Evolutionary conservation across 1,140 invertebrate species (phyloP).

Genomic region (Drosophila yakuba): DNA sequence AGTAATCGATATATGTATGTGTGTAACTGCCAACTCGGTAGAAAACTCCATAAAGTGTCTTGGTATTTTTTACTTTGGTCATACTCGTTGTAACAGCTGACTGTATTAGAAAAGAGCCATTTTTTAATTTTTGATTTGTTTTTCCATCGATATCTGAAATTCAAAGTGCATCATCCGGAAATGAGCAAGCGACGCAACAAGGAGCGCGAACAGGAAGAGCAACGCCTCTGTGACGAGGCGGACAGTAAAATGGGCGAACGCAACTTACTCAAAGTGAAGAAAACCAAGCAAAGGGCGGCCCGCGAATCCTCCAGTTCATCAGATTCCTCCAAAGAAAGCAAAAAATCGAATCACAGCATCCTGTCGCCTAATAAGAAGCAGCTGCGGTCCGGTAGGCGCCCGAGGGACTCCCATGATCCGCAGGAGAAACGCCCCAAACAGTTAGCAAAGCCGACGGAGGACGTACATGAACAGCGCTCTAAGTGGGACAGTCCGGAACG

Average conservation of each 20-base stretch:
- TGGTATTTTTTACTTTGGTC: background rate
- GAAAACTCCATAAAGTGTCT: too few species aligned
- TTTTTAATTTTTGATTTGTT: background rate
- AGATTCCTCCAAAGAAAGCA: background rate
- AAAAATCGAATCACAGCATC: background rate
- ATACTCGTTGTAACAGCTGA: constrained; percentile 1
- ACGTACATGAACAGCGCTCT: constrained; percentile 66
- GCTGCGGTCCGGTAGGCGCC: background rate
- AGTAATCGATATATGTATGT: background rate
- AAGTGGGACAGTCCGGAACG: constrained; percentile 79
- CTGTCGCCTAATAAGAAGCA: constrained; percentile 25
- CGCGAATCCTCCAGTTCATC: constrained; percentile 14
- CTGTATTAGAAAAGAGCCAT: background rate
- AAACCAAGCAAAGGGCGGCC: background rate
- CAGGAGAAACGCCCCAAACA: constrained; percentile 22
- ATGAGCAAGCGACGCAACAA: constrained; percentile 32
- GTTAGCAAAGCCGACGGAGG: constrained; percentile 6
- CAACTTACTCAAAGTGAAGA: background rate
- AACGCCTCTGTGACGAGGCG: constrained; percentile 2
- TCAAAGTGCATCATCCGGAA: background rate
- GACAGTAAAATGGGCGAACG: background rate
- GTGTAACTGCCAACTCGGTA: too few species aligned
- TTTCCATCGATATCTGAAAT: background rate
- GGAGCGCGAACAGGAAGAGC: constrained; percentile 20
- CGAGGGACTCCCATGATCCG: background rate